These are phyloP conservation scores for Holacanthus passer DNA, from an alignment of 2,113 vertebrate genomes.

Conservation along the genomic window DNA sequence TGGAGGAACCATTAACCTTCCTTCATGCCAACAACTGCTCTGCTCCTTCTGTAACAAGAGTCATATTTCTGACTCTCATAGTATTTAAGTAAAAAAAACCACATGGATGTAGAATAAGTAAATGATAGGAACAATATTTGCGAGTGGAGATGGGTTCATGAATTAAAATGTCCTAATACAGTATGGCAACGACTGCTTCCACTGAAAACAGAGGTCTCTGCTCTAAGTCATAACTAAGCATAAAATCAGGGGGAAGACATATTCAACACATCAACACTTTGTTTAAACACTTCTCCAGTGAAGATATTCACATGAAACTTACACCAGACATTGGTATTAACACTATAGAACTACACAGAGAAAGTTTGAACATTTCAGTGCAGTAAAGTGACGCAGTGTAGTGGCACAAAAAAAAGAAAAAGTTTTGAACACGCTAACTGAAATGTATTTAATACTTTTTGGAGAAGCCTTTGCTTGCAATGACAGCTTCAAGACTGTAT, in stretches of 20 bases:
- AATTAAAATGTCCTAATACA: slow-evolving; percentile 37
- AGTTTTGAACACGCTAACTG: too few relatives aligned
- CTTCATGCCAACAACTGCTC: slow-evolving; percentile 43
- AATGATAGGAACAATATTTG: slow-evolving; percentile 36
- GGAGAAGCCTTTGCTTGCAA: too few relatives aligned
- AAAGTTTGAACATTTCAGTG: too few relatives aligned
- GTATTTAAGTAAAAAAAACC: slow-evolving; percentile 1
- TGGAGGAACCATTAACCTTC: slow-evolving; percentile 53
- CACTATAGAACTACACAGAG: too few relatives aligned
- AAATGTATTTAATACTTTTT: too few relatives aligned
- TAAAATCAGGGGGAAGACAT: slow-evolving; percentile 4
- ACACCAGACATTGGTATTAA: too few relatives aligned
- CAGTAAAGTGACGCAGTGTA: too few relatives aligned
- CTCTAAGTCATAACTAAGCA: slow-evolving; percentile 43
- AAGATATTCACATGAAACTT: too few relatives aligned
- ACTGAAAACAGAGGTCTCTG: slow-evolving; percentile 50
- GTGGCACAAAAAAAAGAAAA: too few relatives aligned
- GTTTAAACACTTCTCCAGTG: too few relatives aligned
- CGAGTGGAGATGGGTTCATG: slow-evolving; percentile 44
- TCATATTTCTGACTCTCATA: slow-evolving; percentile 31
- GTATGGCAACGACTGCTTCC: slow-evolving; percentile 56
- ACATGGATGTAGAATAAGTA: slow-evolving; percentile 33
- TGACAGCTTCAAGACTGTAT: neutral
- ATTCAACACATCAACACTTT: too few relatives aligned
- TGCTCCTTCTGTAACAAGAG: slow-evolving; percentile 3